Evolutionary conservation across 2,888 invertebrate species (phyloP).

Genomic region (Blastobasis lacticolella): DNA sequence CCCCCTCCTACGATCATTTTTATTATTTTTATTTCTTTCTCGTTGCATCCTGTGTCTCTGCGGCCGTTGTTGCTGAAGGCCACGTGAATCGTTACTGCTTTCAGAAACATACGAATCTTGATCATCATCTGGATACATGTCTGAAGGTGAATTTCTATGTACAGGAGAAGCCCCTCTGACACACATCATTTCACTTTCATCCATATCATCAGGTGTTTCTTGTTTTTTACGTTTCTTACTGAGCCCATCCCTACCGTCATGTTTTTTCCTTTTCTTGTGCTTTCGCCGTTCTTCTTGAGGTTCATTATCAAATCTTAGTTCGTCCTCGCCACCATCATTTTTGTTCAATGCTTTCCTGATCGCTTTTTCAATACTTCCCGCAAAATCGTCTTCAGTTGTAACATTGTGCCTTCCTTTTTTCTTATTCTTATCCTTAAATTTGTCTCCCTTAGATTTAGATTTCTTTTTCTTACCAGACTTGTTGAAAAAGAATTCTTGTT

Average conservation of each 20-base stretch:
- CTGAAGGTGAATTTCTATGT: slow-evolving; percentile 38
- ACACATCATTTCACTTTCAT: slow-evolving; percentile 88
- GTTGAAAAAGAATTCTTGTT: slow-evolving; percentile 44
- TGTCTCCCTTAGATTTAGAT: slow-evolving; percentile 62
- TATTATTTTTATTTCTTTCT: slow-evolving; percentile 69
- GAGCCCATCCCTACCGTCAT: slow-evolving; percentile 72
- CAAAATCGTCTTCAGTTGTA: slow-evolving; percentile 80
- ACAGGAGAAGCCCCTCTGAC: slow-evolving; percentile 84
- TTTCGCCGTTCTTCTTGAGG: slow-evolving; percentile 70
- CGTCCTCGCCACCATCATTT: slow-evolving; percentile 65
- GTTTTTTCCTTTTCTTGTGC: slow-evolving; percentile 74
- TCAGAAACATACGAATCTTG: slow-evolving; percentile 69
- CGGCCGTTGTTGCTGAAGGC: slow-evolving; percentile 60
- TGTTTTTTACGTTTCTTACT: slow-evolving; percentile 74
- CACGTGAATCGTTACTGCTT: slow-evolving; percentile 72
- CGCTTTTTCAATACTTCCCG: slow-evolving; percentile 84
- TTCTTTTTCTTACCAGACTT: slow-evolving; percentile 72
- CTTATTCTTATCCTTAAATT: slow-evolving; percentile 65
- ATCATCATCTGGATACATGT: slow-evolving; percentile 65
- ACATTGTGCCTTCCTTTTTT: slow-evolving; percentile 61
- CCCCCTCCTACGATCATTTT: slow-evolving; percentile 68
- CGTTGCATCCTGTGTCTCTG: slow-evolving; percentile 51
- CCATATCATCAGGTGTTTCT: slow-evolving; percentile 74
- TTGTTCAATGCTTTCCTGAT: slow-evolving; percentile 84
- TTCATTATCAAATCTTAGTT: slow-evolving; percentile 28